A percentile compares a stretch with the other conserved stretches of the same genome.
These are phyloP conservation scores for Eristalis intricaria DNA, from an alignment of 2,888 invertebrate genomes.

Conservation along the genomic window DNA sequence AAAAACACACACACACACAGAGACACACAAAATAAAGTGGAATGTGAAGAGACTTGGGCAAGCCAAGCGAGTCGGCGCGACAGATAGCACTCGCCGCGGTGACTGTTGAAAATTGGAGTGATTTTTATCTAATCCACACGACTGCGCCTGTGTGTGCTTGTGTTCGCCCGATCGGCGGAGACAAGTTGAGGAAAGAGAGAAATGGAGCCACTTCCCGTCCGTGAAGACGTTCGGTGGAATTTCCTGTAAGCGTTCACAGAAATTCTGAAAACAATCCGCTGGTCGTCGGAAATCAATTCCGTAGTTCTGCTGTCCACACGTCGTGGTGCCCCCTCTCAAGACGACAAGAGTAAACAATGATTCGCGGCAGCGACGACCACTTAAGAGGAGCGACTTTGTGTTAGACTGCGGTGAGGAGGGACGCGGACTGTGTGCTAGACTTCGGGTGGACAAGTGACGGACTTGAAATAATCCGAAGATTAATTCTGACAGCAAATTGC, in stretches of 20 bases:
- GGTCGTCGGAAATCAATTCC: background rate
- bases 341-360: slow-evolving; percentile 15
- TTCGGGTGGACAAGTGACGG: background rate
- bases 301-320: background rate
- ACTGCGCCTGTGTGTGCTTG: slow-evolving; percentile 5
- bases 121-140: slow-evolving; percentile 42
- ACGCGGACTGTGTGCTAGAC: too few species aligned
- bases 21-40: background rate
- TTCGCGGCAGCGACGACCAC: background rate
- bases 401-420: background rate
- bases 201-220: background rate
- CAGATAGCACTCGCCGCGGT: slow-evolving; percentile 25
- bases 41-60: background rate
- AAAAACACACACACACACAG: background rate
- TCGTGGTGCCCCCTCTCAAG: slow-evolving; percentile 19
- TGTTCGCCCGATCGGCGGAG: background rate
- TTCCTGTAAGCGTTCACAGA: slow-evolving; percentile 3
- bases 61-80: slow-evolving; percentile 8
- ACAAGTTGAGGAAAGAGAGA: background rate
- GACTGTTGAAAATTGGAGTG: background rate
- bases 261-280: background rate
- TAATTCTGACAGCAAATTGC: slow-evolving; percentile 52
- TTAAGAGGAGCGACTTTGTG: background rate
- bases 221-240: slow-evolving; percentile 2
- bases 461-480: slow-evolving; percentile 1